A percentile compares a stretch with the other conserved stretches of the same genome.
phyloP scores from a whole-genome alignment of 1,140 invertebrate species.

The Camponotus floridanus region DNA sequence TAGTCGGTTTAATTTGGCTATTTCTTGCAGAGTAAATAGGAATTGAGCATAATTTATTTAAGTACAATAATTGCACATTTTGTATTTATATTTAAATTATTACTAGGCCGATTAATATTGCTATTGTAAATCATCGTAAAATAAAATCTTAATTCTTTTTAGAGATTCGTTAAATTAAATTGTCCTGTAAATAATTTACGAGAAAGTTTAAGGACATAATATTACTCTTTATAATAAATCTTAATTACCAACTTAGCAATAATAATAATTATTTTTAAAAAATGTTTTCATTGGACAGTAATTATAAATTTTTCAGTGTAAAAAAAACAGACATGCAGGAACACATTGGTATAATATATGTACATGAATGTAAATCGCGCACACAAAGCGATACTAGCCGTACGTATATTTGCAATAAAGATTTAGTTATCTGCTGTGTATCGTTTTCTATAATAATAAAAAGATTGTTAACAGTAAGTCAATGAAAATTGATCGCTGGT shows the following conservation, averaged over 20 bases:
- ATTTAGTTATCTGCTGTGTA: slow-evolving; percentile 3
- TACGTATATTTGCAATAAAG: slow-evolving; percentile 25
- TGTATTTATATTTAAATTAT: slow-evolving; percentile 42
- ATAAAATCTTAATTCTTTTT: slow-evolving; percentile 46
- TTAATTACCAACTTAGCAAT: slow-evolving; percentile 6
- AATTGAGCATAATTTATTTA: slow-evolving; percentile 50
- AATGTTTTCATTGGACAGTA: neutral
- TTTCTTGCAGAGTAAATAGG: slow-evolving; percentile 56
- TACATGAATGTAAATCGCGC: slow-evolving; percentile 40
- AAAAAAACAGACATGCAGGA: neutral
- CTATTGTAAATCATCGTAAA: slow-evolving; percentile 28
- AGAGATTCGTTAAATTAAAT: slow-evolving; percentile 13
- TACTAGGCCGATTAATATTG: slow-evolving; percentile 18
- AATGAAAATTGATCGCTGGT: slow-evolving; percentile 34
- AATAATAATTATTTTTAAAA: slow-evolving; percentile 13
- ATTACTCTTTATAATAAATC: neutral
- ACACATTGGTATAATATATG: neutral
- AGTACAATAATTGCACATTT: slow-evolving; percentile 34
- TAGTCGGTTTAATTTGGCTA: slow-evolving; percentile 15
- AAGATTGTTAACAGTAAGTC: slow-evolving; percentile 3
- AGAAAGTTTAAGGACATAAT: neutral
- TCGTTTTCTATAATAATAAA: slow-evolving; percentile 38
- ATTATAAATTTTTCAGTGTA: neutral
- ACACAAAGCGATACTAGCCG: slow-evolving; percentile 7
- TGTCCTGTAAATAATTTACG: slow-evolving; percentile 21